phyloP scores from a whole-genome alignment of 2,113 vertebrate genomes.

The Notarius quadriscutis region DNA sequence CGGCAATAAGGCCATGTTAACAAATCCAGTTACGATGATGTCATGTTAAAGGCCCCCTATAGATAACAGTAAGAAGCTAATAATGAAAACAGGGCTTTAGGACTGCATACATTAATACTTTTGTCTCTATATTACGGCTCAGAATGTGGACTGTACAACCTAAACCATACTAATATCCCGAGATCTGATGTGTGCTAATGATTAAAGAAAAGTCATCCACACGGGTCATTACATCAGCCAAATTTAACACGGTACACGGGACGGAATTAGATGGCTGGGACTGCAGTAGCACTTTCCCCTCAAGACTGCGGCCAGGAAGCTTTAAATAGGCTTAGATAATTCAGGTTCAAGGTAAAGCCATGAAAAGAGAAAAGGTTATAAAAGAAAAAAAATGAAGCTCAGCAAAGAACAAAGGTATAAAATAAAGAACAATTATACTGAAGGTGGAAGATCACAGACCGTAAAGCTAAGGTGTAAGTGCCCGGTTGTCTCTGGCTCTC shows the following conservation, averaged over 20 bases:
- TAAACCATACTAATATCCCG: not conserved
- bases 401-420: not conserved
- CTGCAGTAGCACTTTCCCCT: not conserved
- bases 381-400: not conserved
- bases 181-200: not conserved
- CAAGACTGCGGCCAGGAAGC: not conserved
- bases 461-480: constrained; percentile 95
- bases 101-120: not conserved
- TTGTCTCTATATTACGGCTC: not conserved
- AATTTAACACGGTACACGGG: not conserved
- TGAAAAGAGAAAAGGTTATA: too few species aligned
- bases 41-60: not conserved
- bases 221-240: not conserved
- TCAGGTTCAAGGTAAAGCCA: not conserved
- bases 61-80: not conserved
- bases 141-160: not conserved
- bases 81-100: not conserved
- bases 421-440: too few species aligned
- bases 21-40: too few species aligned
- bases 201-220: not conserved
- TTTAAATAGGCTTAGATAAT: not conserved
- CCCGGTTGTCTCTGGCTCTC: constrained; percentile 97
- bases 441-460: constrained; percentile 67
- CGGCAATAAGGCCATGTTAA: too few species aligned
- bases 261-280: constrained; percentile 3